These are phyloP conservation scores for Astreopora myriophthalma DNA, from an alignment of 64 coral and sea anemone species.

Conservation along the genomic window DNA sequence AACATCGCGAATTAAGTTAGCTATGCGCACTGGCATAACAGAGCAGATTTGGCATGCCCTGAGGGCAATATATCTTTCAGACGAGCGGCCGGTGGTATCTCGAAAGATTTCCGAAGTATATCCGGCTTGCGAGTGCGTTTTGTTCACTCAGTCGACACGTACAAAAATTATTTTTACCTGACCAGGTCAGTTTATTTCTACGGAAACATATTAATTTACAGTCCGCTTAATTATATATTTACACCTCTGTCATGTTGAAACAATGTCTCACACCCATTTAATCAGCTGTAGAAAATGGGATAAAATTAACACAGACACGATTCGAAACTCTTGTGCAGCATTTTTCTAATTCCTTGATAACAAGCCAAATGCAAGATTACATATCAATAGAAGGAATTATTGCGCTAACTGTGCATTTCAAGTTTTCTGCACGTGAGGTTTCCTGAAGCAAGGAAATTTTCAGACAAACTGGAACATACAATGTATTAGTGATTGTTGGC, in stretches of 20 bases:
- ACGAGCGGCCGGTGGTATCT: not conserved
- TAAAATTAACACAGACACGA: not conserved
- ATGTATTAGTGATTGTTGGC: too few species aligned
- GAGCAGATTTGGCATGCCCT: not conserved
- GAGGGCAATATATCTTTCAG: not conserved
- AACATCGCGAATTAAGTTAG: not conserved
- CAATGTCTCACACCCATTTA: not conserved
- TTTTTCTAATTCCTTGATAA: not conserved
- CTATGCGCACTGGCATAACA: not conserved
- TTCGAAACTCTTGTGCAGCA: not conserved
- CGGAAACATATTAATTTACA: too few species aligned
- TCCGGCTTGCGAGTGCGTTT: not conserved
- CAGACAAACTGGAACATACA: too few species aligned
- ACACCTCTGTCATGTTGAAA: not conserved
- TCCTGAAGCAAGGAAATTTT: not conserved
- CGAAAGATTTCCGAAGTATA: not conserved
- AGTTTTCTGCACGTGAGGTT: too few species aligned
- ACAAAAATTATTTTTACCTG: too few species aligned
- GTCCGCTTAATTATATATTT: not conserved
- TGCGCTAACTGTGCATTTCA: too few species aligned
- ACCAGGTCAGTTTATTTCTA: too few species aligned
- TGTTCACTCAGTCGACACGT: too few species aligned
- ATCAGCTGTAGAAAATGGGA: too few species aligned
- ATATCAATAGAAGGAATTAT: too few species aligned
- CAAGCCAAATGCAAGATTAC: not conserved